Evolutionary conservation across 2,797 vertebrate species (phyloP), one percentile per base, ranked within the genome.

Genomic region (Odontamblyopus lacepedii): DNA sequence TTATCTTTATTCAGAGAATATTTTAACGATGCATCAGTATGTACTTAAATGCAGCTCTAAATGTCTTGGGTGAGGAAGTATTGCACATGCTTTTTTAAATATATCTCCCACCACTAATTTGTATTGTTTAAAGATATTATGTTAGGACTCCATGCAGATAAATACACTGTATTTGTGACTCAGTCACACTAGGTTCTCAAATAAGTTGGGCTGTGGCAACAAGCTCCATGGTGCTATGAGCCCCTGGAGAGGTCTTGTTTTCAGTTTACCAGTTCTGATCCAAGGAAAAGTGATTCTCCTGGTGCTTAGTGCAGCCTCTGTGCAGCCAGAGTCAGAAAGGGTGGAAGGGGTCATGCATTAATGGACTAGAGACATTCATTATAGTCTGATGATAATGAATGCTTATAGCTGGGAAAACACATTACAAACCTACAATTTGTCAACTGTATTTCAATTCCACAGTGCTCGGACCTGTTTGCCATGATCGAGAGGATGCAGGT

Each of bases 401-500:
- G 65, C 66, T 41, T 38, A 67, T 67, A 0, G 27, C 57, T 70
- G 69, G 44, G 53, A 71, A 73, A 73, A 15, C 12, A 55, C 12
- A 62, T 63, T 30, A 63, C 67, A 75, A 51, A 44, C 67, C 32
- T 64, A 51, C 51, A 44, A 41, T 62, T 55, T 51, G 27, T 75
- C 77, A 75, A 79, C 41, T 44, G 41, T 48, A 57, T 84, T 63
- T 85, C 27, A 50, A 51, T 83, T 78, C 79, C 69, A n/a, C 83
- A 96, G 95, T 94, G 82, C 85, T 91, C 92, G 69, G 95, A 95
- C 86, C 90, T 95, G 79, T 96, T 95, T 94, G 92, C 93, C 83
- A 95, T 96, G 95, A 95, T 96, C 89, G 95, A 94, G 77, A 93
- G 93, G 91, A 94, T 95, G 89, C 94, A 96, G 95, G 95, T 96